Evolutionary conservation across 2,888 invertebrate genomes (phyloP).

Genomic region (Amphipoea oculea): DNA sequence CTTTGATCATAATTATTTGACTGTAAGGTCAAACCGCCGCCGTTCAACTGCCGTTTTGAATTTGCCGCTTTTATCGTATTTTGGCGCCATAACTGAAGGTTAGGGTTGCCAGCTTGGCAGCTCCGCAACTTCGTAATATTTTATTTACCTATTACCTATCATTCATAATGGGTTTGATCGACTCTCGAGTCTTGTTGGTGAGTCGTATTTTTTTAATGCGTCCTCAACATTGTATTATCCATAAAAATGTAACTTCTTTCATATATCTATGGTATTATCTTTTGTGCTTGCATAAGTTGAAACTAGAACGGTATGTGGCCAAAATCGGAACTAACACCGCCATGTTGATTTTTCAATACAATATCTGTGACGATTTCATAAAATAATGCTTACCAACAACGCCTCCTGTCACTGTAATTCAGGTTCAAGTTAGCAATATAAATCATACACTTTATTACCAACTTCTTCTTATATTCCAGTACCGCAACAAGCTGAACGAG

Average conservation of each 20-base stretch:
- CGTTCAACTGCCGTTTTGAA: background rate
- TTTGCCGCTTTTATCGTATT: background rate
- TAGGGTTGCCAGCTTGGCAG: conserved; percentile 4
- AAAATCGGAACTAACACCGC: background rate
- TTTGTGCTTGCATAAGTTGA: background rate
- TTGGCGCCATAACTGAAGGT: background rate
- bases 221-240: background rate
- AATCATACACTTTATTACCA: background rate
- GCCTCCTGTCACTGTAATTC: background rate
- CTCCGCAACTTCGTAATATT: background rate
- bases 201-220: background rate
- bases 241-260: too few relatives aligned
- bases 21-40: too few relatives aligned
- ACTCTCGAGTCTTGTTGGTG: background rate
- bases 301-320: background rate
- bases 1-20: background rate
- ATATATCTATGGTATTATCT: background rate
- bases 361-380: background rate
- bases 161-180: background rate
- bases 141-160: background rate
- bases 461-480: conserved; percentile 90
- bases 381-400: background rate
- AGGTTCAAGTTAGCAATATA: background rate
- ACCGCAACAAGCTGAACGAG: conserved; percentile 98
- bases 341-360: background rate